phyloP scores from a whole-genome alignment of 1,140 invertebrate species.

The Drosophila asahinai region DNA sequence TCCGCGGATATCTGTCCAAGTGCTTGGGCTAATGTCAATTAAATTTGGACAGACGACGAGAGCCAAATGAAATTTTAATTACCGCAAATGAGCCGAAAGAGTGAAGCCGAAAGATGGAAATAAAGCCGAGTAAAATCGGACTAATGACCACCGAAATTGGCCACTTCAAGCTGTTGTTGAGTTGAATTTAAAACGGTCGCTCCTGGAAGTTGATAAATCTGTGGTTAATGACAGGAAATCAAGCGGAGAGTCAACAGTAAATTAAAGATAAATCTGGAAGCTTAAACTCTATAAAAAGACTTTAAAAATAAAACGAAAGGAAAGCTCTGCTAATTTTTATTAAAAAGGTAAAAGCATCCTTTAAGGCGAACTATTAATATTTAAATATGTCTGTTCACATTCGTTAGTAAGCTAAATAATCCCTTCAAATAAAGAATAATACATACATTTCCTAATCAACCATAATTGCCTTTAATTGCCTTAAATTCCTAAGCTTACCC shows the following conservation, averaged over 20 bases:
- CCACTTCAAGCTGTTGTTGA: conserved; percentile 47
- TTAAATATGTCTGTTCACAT: neutral
- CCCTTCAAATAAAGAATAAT: neutral
- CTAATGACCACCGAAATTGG: conserved; percentile 55
- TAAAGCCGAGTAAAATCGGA: conserved; percentile 21
- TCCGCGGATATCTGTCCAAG: conserved; percentile 54
- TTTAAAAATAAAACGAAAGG: no score
- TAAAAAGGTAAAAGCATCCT: no score
- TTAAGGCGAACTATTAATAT: neutral
- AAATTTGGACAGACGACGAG: conserved; percentile 70
- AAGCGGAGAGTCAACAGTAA: neutral
- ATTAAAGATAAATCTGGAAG: neutral
- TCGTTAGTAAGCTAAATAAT: neutral
- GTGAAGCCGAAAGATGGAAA: neutral
- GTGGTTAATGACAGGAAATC: neutral
- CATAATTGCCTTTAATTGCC: conserved; percentile 76
- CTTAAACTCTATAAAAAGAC: neutral
- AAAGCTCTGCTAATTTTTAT: neutral
- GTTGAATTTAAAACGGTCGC: conserved; percentile 30
- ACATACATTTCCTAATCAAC: neutral
- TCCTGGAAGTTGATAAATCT: conserved; percentile 12
- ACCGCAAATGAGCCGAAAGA: conserved; percentile 70
- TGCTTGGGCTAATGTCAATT: conserved; percentile 77
- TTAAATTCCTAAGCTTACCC: conserved; percentile 39
- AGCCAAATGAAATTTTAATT: conserved; percentile 79